Base-by-base conservation (phyloP, 2,797 vertebrate species). In the Amblyopsis hoosieri region DNA sequence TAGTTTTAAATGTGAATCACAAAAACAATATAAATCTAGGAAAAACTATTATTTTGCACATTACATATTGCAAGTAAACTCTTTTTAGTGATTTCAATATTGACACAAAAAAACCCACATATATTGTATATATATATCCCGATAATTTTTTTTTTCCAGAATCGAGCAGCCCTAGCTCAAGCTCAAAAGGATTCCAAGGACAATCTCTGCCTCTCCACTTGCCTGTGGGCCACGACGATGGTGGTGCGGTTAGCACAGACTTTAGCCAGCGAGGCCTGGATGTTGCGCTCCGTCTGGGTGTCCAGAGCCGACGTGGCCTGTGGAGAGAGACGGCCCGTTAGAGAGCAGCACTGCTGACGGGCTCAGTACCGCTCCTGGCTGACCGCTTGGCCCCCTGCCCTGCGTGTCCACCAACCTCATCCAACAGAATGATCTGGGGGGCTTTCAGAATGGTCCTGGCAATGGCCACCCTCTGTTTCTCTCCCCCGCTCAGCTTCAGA, bases 391-490 rank as follows among this genome's bases (percentile, higher is more conserved):
- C 52, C 12, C 7, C 13, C 0, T 19, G 6, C 10, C 46, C 13
- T 2, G 12, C 12, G 6, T 6, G 4, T 12, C 9, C 9, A 31
- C 69, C 87, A 75, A 98, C 97, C 95, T 99, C 97, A 8, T 99
- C 97, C 65, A 99, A 89, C 54, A 99, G 92, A 66, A 99, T 90
- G 80, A 99, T 96, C 85, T 85, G 88, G 0, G 97, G 97, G 0
- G 92, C 94, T 83, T 99, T 99, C 67, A 99, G 94, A 81, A 99
- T 96, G 5, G 97, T 97, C 53, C 97, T 94, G 42, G 97, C 97
- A 0, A 99, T 98, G 71, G 97, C 97, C 0, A 99, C 94, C 0
- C 97, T 93, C 81, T 99, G 97, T 82, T 99, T 99, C 89, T 99
- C 97, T 12, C 97, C 97, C 3, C 97, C 97, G 0, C 97, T 99